phyloP scores from a whole-genome alignment of 2,797 vertebrate species.

The Manis crassicaudata region DNA sequence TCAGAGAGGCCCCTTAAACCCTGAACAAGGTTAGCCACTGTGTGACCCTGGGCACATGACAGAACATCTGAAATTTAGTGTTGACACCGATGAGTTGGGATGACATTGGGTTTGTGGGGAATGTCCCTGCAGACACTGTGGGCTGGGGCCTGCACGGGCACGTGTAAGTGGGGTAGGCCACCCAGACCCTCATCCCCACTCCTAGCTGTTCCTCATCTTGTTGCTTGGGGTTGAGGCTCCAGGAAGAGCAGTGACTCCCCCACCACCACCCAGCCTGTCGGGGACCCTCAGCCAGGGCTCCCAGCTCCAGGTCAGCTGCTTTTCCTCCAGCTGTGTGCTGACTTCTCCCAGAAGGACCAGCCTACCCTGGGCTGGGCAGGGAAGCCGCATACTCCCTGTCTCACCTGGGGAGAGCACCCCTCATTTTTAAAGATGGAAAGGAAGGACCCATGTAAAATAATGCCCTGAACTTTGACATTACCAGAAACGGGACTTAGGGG shows the following conservation, averaged over 20 bases:
- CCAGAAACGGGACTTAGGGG: neutral
- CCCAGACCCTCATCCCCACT: neutral
- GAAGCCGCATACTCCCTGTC: neutral
- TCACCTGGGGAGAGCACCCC: accelerated
- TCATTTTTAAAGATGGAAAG: neutral
- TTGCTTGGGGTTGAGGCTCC: neutral
- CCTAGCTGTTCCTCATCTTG: neutral
- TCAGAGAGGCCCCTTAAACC: neutral
- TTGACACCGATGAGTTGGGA: neutral
- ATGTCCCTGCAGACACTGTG: accelerated
- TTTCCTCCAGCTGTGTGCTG: no score
- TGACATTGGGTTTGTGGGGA: neutral
- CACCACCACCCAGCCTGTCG: neutral
- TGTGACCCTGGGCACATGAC: accelerated
- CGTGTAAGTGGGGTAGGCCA: accelerated
- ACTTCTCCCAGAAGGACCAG: neutral
- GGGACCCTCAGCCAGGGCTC: neutral
- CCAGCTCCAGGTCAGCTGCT: no score
- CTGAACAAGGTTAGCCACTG: neutral
- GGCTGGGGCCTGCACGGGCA: no score
- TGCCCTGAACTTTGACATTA: neutral
- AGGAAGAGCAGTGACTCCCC: neutral
- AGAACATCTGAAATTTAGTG: neutral
- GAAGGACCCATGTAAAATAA: neutral
- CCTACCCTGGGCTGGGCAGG: neutral